These are phyloP conservation scores for Myoxocephalus aenaeus DNA, from an alignment of 2,797 vertebrate species.

Conservation along the genomic window DNA sequence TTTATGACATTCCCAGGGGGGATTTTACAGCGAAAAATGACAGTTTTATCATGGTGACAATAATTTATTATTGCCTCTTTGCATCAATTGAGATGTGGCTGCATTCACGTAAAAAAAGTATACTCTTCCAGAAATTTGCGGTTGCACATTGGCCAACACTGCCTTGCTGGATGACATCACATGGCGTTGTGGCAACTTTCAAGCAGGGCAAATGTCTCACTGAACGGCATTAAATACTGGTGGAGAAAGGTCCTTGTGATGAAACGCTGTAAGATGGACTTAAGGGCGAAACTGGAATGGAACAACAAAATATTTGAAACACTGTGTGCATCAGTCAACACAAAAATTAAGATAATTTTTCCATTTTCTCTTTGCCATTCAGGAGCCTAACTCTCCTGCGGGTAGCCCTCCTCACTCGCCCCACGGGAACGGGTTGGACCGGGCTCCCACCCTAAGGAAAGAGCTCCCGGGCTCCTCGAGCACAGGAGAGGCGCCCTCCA, in stretches of 20 bases:
- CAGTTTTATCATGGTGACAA: neutral
- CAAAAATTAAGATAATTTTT: slow-evolving; percentile 3
- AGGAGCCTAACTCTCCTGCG: slow-evolving; percentile 89
- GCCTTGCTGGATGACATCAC: neutral
- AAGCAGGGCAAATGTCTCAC: neutral
- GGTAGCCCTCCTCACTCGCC: slow-evolving; percentile 82
- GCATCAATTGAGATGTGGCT: neutral
- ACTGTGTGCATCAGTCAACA: neutral
- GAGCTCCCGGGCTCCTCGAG: slow-evolving; percentile 86
- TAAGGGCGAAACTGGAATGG: neutral
- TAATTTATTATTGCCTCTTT: neutral
- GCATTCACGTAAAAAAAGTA: neutral
- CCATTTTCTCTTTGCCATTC: slow-evolving; percentile 33
- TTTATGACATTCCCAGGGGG: neutral
- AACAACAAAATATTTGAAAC: slow-evolving; percentile 1
- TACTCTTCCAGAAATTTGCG: neutral
- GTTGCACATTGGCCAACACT: neutral
- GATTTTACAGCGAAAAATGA: neutral
- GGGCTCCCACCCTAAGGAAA: slow-evolving; percentile 72
- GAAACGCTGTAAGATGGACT: slow-evolving; percentile 13
- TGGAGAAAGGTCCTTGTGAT: neutral
- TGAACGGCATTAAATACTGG: neutral
- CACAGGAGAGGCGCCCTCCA: slow-evolving; percentile 79
- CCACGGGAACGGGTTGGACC: slow-evolving; percentile 83
- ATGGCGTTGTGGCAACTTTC: neutral